A percentile compares a stretch with the other conserved stretches of the same genome.
Evolutionary conservation across 2,797 vertebrate species (phyloP).

Genomic region (Macropus fuliginosus): DNA sequence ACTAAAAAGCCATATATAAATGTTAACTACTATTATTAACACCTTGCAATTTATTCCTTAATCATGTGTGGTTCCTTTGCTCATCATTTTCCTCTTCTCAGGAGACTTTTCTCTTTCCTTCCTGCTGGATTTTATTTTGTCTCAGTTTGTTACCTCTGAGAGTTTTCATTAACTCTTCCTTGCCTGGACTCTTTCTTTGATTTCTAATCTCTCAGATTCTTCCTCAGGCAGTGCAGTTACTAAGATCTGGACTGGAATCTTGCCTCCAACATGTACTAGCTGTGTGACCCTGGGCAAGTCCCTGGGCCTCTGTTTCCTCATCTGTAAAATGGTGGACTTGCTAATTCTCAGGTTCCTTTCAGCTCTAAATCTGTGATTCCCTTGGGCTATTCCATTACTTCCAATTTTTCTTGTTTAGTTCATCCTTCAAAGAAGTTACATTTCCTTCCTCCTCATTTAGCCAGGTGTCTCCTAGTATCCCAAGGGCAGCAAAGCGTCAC

Average conservation of each 20-base stretch:
- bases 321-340: neutral
- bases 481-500: neutral
- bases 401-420: neutral
- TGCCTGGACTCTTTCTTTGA: conserved; percentile 7
- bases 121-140: conserved; percentile 40
- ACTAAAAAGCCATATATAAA: neutral
- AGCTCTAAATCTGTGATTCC: neutral
- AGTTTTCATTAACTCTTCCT: neutral
- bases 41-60: conserved; percentile 61
- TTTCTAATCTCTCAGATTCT: conserved; percentile 31
- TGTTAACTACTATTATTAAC: conserved; percentile 10
- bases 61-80: conserved; percentile 60
- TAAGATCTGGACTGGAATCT: neutral
- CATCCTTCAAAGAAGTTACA: neutral
- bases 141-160: conserved; percentile 52
- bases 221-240: neutral
- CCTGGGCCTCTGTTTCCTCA: neutral
- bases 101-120: conserved; percentile 45
- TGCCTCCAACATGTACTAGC: neutral
- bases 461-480: neutral
- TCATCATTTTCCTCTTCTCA: conserved; percentile 44
- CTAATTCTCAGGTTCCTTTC: neutral
- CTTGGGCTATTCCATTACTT: conserved; percentile 38
- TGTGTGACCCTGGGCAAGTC: neutral
- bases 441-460: conserved; percentile 33